Percentiles rank a stretch among this genome's conserved stretches.
Evolutionary conservation across 2,797 vertebrate species (phyloP).

Genomic region (Lepilemur septentrionalis): DNA sequence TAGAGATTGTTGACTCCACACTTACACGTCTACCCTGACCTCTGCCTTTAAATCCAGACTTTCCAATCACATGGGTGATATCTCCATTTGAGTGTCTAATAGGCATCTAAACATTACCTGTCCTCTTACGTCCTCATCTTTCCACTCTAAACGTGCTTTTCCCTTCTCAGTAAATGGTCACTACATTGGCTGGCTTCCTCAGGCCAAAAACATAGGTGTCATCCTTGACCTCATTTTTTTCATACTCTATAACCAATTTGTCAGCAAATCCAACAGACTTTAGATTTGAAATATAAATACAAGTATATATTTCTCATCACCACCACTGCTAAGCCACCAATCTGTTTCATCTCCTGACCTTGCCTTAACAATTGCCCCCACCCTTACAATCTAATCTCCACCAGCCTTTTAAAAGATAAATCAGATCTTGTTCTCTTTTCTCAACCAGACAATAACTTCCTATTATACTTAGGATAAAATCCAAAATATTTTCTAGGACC

Average conservation of each 20-base stretch:
- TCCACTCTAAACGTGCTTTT: background rate
- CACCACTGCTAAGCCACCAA: background rate
- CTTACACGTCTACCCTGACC: background rate
- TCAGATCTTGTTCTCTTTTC: background rate
- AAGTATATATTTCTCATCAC: background rate
- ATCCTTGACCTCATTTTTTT: background rate
- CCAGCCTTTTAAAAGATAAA: background rate
- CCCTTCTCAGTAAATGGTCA: background rate
- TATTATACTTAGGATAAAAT: slow-evolving; percentile 1
- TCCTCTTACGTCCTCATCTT: background rate
- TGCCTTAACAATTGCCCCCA: background rate
- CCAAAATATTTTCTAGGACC: slow-evolving; percentile 18
- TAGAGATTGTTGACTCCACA: background rate
- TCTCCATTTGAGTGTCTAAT: background rate
- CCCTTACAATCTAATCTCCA: background rate
- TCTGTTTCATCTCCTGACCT: background rate
- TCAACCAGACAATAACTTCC: background rate
- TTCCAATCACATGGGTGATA: background rate
- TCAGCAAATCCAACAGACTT: background rate
- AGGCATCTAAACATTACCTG: background rate
- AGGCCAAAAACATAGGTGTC: background rate
- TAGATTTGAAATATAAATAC: background rate
- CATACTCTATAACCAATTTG: background rate
- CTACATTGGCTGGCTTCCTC: background rate
- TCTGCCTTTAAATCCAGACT: background rate